Base-by-base conservation (phyloP, 2,888 invertebrate genomes). In the Clepsis dumicolana region DNA sequence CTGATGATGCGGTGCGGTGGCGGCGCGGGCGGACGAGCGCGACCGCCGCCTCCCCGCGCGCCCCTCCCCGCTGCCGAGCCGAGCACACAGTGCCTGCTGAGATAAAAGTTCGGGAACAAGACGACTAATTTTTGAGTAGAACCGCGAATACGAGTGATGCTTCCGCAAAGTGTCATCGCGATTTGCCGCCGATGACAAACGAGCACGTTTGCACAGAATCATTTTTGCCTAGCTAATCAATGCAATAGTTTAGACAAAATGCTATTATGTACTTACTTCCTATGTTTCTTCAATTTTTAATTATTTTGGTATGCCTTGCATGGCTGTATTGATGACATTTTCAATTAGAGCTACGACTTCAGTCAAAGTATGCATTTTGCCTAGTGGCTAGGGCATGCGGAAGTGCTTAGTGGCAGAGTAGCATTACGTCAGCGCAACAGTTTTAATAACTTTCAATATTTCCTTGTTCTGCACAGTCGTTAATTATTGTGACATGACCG, bases 1-100 rank as follows among this genome's bases (percentile, higher is more conserved):
- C 93, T 93, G 93, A 88, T 85, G 87, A 88, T 88, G 90, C 89
- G 88, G 89, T 88, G 90, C 89, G 88, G 89, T 83, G 90, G 87
- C 80, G 85, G 88, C 86, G 86, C 88, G 89, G 88, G 93, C 89
- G 93, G 90, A 89, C 86, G 91, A 89, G 88, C 91, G 91, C 86
- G 84, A 85, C 79, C 84, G 84, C 78, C 81, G 73, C 77, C 80
- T 77, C 70, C 78, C 80, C 81, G 82, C 81, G 80, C 83, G 74
- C 79, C 64, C 75, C 72, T 73, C 69, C 77, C 75, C 77, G 76
- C 78, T 83, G 82, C 78, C 76, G 71, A 85, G 83, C 84, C 84
- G 83, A 59, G 68, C 66, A 61, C 85, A 84, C 85, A 86, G 83
- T 86, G 79, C 80, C 79, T 85, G 82, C 85, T 89, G 80, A 83